Evolutionary conservation across 2,113 vertebrate genomes (phyloP).

Genomic region (Zapus hudsonius): DNA sequence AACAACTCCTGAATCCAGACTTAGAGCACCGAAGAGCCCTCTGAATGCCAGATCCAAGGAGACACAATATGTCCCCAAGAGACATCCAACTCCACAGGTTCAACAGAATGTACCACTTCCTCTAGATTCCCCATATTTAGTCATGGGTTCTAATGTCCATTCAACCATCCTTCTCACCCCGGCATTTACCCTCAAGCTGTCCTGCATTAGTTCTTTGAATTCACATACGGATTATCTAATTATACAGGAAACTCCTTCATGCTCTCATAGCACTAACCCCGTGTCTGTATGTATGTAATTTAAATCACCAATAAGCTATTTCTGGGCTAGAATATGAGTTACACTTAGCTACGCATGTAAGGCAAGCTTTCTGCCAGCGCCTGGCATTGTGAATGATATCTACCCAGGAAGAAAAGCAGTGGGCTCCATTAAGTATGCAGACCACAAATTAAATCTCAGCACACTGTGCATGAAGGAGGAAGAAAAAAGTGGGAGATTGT

Average conservation of each 20-base stretch:
- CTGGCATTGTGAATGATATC: background rate
- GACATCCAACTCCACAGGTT: background rate
- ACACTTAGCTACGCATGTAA: background rate
- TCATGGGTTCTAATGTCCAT: background rate
- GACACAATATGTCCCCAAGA: background rate
- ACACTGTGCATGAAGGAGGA: background rate
- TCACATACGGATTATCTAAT: background rate
- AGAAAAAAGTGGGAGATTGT: background rate
- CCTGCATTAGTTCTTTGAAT: background rate
- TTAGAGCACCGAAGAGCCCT: background rate
- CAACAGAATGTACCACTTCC: background rate
- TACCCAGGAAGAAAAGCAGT: background rate
- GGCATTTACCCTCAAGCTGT: background rate
- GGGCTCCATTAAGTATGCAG: background rate
- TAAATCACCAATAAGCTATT: slow-evolving; percentile 11
- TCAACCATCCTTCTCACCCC: background rate
- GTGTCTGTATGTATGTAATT: background rate
- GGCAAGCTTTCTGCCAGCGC: background rate
- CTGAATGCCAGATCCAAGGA: background rate
- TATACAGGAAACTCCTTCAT: background rate
- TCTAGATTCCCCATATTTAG: background rate
- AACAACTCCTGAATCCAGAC: background rate
- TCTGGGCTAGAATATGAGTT: slow-evolving; percentile 34
- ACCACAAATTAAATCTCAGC: slow-evolving; percentile 21
- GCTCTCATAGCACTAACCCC: background rate